Evolutionary conservation across 2,888 invertebrate species (phyloP).

Genomic region (Xylocampa areola): DNA sequence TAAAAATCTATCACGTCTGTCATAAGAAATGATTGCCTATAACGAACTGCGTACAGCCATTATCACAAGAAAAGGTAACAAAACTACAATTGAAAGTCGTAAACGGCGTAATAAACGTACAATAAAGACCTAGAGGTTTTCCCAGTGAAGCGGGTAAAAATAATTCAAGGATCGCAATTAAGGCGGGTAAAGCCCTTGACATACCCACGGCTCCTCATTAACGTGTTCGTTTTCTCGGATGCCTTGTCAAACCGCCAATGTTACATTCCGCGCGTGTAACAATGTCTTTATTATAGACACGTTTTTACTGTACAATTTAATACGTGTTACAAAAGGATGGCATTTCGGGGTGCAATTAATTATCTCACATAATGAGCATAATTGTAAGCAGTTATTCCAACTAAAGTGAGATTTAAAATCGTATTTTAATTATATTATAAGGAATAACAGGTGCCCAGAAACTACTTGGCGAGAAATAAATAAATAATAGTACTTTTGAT

Average conservation of each 20-base stretch:
- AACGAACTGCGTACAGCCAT: conserved; percentile 9
- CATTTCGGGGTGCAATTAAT: too few relatives aligned
- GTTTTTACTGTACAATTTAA: conserved; percentile 15
- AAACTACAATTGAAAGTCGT: conserved; percentile 35
- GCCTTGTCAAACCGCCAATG: conserved; percentile 13
- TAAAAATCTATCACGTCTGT: conserved; percentile 26
- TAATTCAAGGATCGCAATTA: conserved; percentile 12
- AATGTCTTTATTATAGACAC: not conserved
- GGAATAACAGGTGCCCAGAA: too few relatives aligned
- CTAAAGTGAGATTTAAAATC: too few relatives aligned
- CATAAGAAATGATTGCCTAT: conserved; percentile 22
- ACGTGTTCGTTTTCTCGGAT: not conserved
- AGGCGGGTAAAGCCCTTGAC: not conserved
- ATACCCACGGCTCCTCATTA: conserved; percentile 13
- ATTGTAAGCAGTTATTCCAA: too few relatives aligned
- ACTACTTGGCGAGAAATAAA: too few relatives aligned
- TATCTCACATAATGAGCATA: too few relatives aligned
- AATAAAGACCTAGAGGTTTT: conserved; percentile 23
- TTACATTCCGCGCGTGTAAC: conserved; percentile 7
- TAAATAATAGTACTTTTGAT: too few relatives aligned
- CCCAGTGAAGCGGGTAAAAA: conserved; percentile 10
- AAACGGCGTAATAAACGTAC: conserved; percentile 24
- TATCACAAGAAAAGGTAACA: conserved; percentile 18
- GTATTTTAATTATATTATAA: too few relatives aligned
- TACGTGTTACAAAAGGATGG: too few relatives aligned